These are phyloP conservation scores for Atethmia centrago DNA, from an alignment of 2,888 invertebrate genomes.

Conservation along the genomic window DNA sequence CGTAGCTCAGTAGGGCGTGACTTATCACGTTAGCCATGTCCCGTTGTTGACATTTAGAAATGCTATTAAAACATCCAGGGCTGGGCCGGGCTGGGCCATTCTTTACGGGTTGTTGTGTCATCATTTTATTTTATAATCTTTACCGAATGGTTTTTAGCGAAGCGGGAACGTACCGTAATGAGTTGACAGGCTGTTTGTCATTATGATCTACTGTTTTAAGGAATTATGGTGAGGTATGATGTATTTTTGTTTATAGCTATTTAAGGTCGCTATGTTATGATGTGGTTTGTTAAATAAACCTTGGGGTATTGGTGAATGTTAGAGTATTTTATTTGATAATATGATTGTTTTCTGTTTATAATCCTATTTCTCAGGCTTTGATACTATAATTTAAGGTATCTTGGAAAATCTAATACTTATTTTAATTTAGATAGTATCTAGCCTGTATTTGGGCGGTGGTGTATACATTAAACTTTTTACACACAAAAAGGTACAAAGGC, in stretches of 20 bases:
- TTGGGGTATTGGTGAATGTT: neutral
- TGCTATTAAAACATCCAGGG: constrained; percentile 72
- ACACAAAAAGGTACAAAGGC: no score
- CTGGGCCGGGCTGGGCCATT: constrained; percentile 39
- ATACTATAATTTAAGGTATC: neutral
- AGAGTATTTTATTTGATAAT: neutral
- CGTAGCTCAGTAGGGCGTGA: constrained; percentile 70
- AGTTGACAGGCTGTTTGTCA: constrained; percentile 55
- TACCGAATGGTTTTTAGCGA: constrained; percentile 56
- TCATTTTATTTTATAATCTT: constrained; percentile 58
- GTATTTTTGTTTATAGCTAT: constrained; percentile 31
- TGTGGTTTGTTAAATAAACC: neutral
- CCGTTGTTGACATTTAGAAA: constrained; percentile 77
- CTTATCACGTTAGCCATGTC: constrained; percentile 72
- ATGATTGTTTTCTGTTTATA: neutral
- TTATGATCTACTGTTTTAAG: constrained; percentile 50
- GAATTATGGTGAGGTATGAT: constrained; percentile 34
- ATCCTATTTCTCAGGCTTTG: neutral
- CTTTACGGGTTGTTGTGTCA: constrained; percentile 41
- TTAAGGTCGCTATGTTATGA: constrained; percentile 14
- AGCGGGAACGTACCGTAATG: constrained; percentile 41
- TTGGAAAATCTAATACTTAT: neutral
- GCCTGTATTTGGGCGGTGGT: no score
- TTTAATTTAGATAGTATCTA: neutral
- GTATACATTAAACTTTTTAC: no score